Base-by-base conservation (phyloP, 2,797 vertebrate genomes). In the Tachyglossus aculeatus region DNA sequence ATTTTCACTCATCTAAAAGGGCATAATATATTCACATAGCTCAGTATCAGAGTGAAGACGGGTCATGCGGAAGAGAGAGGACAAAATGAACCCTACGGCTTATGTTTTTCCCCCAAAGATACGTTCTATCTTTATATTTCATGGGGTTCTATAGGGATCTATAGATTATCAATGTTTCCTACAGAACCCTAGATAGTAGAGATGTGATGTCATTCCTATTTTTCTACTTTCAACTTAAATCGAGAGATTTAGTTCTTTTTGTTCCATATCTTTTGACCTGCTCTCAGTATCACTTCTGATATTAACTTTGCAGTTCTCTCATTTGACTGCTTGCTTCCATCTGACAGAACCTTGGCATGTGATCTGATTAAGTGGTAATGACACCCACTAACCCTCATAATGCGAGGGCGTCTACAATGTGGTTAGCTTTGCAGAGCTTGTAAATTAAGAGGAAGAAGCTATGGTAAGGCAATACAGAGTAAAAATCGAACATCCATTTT, bases 151-250 rank as follows among this genome's bases (percentile, higher is more conserved):
- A 21, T 63, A 11, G n/a, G n/a, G n/a, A n/a, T 31, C 8, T 27
- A 15, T 66, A 6, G 1, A 55, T 2, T 63, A 11, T 67, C 43
- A 62, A 44, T 31, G 6, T 68, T 83, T 77, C 60, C n/a, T 68
- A 24, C 5, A 40, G 14, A 50, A n/a, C 64, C 53, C 57, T 9
- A 77, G 15, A 37, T 39, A 24, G 39, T 24, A 33, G 55, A 78
- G 76, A 36, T 7, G 5, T 41, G 76, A 36, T 7, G 5, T 41
- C 14, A 56, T 33, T 54, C 16, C 55, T 27, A 47, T 59, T 12
- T 15, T 55, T 72, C 36, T 19, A 51, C 41, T 71, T 71, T 52
- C 27, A 29, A 61, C 8, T 59, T 69, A 19, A 50, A 57, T 63
- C 44, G 12, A 71, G 9, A 36, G 9, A 8, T 54, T 74, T 71